Evolutionary conservation across 2,888 invertebrate genomes (phyloP).

Genomic region (Tillus elongatus): DNA sequence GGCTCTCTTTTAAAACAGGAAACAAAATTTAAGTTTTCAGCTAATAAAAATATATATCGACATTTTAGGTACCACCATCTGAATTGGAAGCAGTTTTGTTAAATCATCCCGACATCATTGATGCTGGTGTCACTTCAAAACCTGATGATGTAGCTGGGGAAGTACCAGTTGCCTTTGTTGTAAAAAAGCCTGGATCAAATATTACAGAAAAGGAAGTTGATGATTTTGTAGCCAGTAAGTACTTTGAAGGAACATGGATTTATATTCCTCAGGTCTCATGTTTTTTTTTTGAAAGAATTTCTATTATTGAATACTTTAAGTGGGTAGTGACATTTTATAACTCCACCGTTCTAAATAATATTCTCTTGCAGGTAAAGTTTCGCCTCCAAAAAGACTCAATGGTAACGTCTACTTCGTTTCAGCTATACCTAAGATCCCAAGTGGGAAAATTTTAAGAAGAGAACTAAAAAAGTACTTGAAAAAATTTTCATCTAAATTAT

Average conservation of each 20-base stretch:
- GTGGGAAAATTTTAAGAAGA: conserved; percentile 45
- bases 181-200: conserved; percentile 46
- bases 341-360: background rate
- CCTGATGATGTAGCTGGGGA: conserved; percentile 67
- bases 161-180: conserved; percentile 67
- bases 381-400: conserved; percentile 62
- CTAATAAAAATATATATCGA: background rate
- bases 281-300: no score
- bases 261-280: no score
- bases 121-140: conserved; percentile 73
- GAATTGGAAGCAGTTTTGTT: conserved; percentile 74
- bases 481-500: conserved; percentile 16
- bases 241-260: conserved; percentile 8
- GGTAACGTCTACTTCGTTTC: conserved; percentile 51
- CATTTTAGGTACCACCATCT: conserved; percentile 74
- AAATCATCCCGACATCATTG: conserved; percentile 59
- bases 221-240: conserved; percentile 42
- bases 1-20: no score
- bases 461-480: conserved; percentile 28
- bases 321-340: conserved; percentile 7
- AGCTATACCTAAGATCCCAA: conserved; percentile 44
- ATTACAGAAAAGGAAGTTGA: conserved; percentile 41
- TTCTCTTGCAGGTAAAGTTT: conserved; percentile 44
- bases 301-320: no score
- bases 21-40: no score